Percentiles rank a stretch among this genome's conserved stretches.
phyloP scores from a whole-genome alignment of 30 jellyfish, hydroid and myxozoan genomes.

The Aurelia sp. region DNA sequence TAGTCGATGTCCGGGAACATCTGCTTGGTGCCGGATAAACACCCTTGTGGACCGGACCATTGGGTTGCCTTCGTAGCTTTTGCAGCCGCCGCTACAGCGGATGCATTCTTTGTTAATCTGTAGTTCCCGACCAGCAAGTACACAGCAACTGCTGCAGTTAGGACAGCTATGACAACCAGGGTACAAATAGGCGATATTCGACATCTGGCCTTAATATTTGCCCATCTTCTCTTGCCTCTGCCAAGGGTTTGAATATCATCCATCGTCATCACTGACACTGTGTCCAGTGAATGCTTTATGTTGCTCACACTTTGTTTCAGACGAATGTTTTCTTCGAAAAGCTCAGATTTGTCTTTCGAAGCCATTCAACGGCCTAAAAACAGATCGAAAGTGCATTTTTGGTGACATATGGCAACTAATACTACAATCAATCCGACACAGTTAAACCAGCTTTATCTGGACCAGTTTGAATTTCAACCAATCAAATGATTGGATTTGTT shows the following conservation, averaged over 20 bases:
- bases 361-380: too few relatives aligned
- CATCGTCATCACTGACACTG: background rate
- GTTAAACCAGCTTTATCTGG: too few relatives aligned
- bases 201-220: background rate
- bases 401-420: too few relatives aligned
- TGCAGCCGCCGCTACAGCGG: background rate
- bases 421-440: too few relatives aligned
- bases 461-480: too few relatives aligned
- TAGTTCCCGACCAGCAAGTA: slow-evolving; percentile 19
- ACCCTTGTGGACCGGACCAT: slow-evolving; percentile 6
- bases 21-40: slow-evolving; percentile 29
- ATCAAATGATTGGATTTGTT: too few relatives aligned
- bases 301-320: slow-evolving; percentile 6
- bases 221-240: background rate
- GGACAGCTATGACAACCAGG: background rate
- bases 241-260: slow-evolving; percentile 3
- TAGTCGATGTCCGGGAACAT: slow-evolving; percentile 73
- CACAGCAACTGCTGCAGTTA: slow-evolving; percentile 5
- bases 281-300: background rate
- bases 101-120: slow-evolving; percentile 4
- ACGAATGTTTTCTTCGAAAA: slow-evolving; percentile 34
- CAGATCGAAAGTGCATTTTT: too few relatives aligned
- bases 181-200: slow-evolving; percentile 3
- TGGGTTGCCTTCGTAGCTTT: background rate
- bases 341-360: background rate